These are phyloP conservation scores for Sphecodes monilicornis DNA, from an alignment of 2,888 invertebrate genomes.

Conservation along the genomic window DNA sequence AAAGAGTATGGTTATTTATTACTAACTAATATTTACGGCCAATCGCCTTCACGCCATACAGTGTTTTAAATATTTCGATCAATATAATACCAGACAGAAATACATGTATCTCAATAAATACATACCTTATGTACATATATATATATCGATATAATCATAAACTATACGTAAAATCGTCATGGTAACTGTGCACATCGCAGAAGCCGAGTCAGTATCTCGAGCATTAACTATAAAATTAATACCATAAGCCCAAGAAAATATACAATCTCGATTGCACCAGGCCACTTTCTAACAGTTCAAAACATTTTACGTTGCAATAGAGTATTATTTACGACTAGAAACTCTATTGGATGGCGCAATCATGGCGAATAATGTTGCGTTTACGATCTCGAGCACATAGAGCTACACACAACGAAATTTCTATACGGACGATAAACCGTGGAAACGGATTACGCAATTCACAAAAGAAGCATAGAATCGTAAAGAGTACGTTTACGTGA, in stretches of 20 bases:
- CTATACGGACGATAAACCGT: conserved; percentile 19
- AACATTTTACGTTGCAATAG: background rate
- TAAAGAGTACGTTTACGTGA: conserved; percentile 14
- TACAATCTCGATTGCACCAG: background rate
- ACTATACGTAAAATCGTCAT: background rate
- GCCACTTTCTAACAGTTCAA: background rate
- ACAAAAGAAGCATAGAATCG: conserved; percentile 21
- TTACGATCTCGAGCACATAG: conserved; percentile 2
- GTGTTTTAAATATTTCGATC: background rate
- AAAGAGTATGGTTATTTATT: background rate
- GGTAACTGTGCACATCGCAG: background rate
- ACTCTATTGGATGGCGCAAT: background rate
- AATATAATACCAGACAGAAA: background rate
- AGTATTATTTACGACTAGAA: conserved; percentile 3
- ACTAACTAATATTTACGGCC: background rate
- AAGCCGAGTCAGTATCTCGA: background rate
- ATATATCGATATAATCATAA: background rate
- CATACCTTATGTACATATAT: too few species aligned
- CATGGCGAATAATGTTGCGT: background rate
- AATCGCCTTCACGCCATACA: background rate
- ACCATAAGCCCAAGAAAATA: background rate
- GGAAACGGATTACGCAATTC: conserved; percentile 30
- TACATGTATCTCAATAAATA: too few species aligned
- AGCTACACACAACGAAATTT: conserved; percentile 18
- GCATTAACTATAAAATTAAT: background rate